Conservation (phyloP, 1,140 invertebrate species). For the Drosophila watanabei region DNA sequence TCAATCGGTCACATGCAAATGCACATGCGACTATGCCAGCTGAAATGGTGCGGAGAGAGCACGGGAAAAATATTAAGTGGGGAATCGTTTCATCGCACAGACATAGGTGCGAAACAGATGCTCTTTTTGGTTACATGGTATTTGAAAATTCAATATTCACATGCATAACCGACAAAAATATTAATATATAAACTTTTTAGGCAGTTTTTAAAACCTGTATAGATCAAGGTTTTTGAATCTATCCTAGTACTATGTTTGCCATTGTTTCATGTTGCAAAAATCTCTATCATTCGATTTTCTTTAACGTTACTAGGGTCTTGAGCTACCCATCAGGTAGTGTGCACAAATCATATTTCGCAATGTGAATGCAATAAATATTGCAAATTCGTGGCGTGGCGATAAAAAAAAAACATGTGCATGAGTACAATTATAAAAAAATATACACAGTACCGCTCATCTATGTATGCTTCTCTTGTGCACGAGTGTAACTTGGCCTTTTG, state of each 20-base stretch:
- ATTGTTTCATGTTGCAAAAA: background rate
- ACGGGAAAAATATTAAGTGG: conserved; percentile 38
- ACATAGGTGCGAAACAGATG: conserved; percentile 3
- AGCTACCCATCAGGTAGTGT: conserved; percentile 20
- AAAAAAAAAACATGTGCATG: conserved; percentile 22
- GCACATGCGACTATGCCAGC: conserved; percentile 50
- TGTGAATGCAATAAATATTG: conserved; percentile 57
- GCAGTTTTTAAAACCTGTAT: background rate
- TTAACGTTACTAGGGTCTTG: background rate
- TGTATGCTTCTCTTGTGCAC: conserved; percentile 17
- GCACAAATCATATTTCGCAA: conserved; percentile 42
- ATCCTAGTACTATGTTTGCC: too few relatives aligned
- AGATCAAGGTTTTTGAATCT: background rate
- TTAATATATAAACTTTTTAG: background rate
- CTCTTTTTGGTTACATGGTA: background rate
- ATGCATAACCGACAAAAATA: background rate
- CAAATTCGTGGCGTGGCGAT: conserved; percentile 46
- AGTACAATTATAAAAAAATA: conserved; percentile 8
- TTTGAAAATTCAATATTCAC: background rate
- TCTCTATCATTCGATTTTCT: background rate
- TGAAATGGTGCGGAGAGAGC: conserved; percentile 28
- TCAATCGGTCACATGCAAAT: conserved; percentile 83
- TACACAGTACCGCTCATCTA: background rate
- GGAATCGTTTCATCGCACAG: background rate
- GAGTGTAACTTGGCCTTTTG: conserved; percentile 43